Conservation (phyloP, 2,113 vertebrate species). For the Pelusios castaneus region DNA sequence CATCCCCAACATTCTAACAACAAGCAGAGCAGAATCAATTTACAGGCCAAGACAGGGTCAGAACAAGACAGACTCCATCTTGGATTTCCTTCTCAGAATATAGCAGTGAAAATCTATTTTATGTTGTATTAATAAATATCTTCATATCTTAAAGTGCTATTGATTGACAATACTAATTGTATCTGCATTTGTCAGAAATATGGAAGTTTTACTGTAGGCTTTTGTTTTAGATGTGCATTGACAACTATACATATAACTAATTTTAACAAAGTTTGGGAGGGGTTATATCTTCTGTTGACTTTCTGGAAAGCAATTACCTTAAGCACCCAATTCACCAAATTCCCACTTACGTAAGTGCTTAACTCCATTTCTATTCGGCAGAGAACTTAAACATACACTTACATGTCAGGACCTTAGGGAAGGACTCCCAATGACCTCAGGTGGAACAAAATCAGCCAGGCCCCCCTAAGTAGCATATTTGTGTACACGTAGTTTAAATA, state of each 20-base stretch:
- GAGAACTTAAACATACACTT: not conserved
- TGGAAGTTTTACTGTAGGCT: not conserved
- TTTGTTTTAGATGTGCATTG: not conserved
- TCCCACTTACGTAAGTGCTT: not conserved
- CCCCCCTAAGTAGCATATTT: not conserved
- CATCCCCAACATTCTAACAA: no score
- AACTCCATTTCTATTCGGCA: not conserved
- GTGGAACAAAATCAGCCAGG: not conserved
- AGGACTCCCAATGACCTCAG: not conserved
- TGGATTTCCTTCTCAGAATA: no score
- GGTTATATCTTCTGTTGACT: not conserved
- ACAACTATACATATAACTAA: fast-evolving
- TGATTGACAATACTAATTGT: not conserved
- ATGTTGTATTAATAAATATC: not conserved
- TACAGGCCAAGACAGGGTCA: no score
- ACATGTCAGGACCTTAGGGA: not conserved
- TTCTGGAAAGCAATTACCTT: not conserved
- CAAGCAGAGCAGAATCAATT: no score
- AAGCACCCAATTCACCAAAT: fast-evolving
- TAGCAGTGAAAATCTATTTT: not conserved
- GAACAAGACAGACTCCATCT: no score
- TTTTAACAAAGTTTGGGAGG: fast-evolving
- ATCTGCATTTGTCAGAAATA: not conserved
- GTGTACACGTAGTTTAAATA: not conserved
- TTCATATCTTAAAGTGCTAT: not conserved